These are phyloP conservation scores for Aleiodes testaceus DNA, from an alignment of 2,888 invertebrate species.

Conservation along the genomic window DNA sequence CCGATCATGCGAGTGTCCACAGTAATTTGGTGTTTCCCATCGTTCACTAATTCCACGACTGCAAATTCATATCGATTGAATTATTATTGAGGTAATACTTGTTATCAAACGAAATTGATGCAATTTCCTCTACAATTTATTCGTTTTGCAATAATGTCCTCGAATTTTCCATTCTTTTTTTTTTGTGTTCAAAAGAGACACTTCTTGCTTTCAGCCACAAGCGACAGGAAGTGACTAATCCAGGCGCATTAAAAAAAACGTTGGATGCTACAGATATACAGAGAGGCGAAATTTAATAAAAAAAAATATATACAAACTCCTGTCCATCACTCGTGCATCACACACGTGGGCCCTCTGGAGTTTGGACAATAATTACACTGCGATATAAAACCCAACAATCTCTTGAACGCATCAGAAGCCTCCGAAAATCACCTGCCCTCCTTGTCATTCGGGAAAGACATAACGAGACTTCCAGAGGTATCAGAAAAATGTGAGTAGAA, in stretches of 20 bases:
- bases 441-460: conserved; percentile 48
- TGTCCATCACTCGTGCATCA: conserved; percentile 25
- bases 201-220: conserved; percentile 35
- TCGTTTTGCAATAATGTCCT: not conserved
- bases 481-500: conserved; percentile 17
- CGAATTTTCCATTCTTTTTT: conserved; percentile 9
- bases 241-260: not conserved
- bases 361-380: conserved; percentile 50
- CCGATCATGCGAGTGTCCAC: conserved; percentile 51
- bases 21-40: conserved; percentile 44
- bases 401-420: conserved; percentile 44
- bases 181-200: conserved; percentile 14
- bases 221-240: conserved; percentile 40
- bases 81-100: conserved; percentile 18
- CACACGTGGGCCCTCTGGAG: conserved; percentile 20
- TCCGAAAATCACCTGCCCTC: conserved; percentile 49
- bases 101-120: not conserved
- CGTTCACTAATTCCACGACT: conserved; percentile 53
- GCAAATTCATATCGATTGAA: conserved; percentile 43
- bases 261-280: not conserved
- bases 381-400: conserved; percentile 51
- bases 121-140: conserved; percentile 15
- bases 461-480: conserved; percentile 29
- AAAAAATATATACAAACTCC: conserved; percentile 13
- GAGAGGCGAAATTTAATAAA: not conserved